phyloP scores from a whole-genome alignment of 2,888 invertebrate genomes.

The Drosophila formosana region DNA sequence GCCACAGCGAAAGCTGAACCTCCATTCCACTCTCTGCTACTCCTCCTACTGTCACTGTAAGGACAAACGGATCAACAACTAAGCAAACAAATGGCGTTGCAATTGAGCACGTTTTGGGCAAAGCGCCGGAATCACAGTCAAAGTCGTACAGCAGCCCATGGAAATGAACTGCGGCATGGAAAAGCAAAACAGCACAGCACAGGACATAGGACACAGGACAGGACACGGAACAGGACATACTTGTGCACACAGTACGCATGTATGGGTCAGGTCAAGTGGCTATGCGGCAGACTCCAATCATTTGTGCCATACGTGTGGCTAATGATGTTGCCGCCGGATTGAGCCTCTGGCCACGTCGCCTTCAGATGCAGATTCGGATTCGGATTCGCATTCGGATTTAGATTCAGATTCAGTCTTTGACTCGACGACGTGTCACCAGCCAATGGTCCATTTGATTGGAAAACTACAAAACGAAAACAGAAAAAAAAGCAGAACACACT shows the following conservation, averaged over 20 bases:
- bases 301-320: slow-evolving; percentile 60
- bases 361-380: slow-evolving; percentile 3
- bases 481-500: slow-evolving; percentile 1
- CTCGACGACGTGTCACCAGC: slow-evolving; percentile 42
- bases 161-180: slow-evolving; percentile 73
- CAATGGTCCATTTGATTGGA: slow-evolving; percentile 56
- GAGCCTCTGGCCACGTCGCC: slow-evolving; percentile 9
- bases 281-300: slow-evolving; percentile 47
- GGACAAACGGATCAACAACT: slow-evolving; percentile 70
- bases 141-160: slow-evolving; percentile 57
- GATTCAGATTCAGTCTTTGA: slow-evolving; percentile 20
- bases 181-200: slow-evolving; percentile 32
- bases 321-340: slow-evolving; percentile 60
- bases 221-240: slow-evolving; percentile 8
- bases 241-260: neutral
- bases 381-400: neutral
- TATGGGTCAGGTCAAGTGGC: slow-evolving; percentile 29
- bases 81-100: slow-evolving; percentile 82
- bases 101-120: slow-evolving; percentile 82
- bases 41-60: neutral
- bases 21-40: slow-evolving; percentile 3
- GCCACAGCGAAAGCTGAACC: slow-evolving; percentile 41
- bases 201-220: slow-evolving; percentile 18
- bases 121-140: slow-evolving; percentile 56
- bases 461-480: slow-evolving; percentile 18